These are phyloP conservation scores for Prosapia bicincta DNA, from an alignment of 2,888 invertebrate species.

Conservation along the genomic window DNA sequence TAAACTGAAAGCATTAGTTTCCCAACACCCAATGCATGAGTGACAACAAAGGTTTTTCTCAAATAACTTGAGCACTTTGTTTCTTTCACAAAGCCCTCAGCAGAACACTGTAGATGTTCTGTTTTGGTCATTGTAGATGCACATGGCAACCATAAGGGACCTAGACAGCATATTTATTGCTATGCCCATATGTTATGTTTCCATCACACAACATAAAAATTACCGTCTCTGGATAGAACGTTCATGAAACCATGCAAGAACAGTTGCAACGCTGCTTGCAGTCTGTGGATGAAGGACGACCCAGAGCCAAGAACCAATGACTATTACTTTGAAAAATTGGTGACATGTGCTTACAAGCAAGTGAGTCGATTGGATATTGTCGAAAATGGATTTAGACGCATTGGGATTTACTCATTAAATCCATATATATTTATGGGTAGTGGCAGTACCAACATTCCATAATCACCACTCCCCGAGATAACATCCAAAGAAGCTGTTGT, in stretches of 20 bases:
- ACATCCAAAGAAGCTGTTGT: too few species aligned
- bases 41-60: too few species aligned
- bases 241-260: constrained; percentile 18
- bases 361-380: constrained; percentile 31
- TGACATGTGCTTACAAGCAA: constrained; percentile 31
- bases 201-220: constrained; percentile 38
- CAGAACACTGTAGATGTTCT: constrained; percentile 31
- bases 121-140: constrained; percentile 38
- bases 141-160: constrained; percentile 36
- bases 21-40: too few species aligned
- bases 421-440: constrained; percentile 29
- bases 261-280: constrained; percentile 7
- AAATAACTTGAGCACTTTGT: too few species aligned
- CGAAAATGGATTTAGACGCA: constrained; percentile 39
- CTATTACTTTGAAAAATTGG: constrained; percentile 34
- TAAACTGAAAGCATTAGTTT: too few species aligned
- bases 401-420: constrained; percentile 42
- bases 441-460: too few species aligned
- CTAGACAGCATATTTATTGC: constrained; percentile 37
- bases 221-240: constrained; percentile 22
- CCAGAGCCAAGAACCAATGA: background rate
- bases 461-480: too few species aligned
- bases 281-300: constrained; percentile 8
- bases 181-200: constrained; percentile 38
- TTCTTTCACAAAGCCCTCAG: constrained; percentile 23